Percentiles rank a stretch among this genome's conserved stretches.
Conservation (phyloP, 2,888 invertebrate species). For the Phytoseiulus persimilis region DNA sequence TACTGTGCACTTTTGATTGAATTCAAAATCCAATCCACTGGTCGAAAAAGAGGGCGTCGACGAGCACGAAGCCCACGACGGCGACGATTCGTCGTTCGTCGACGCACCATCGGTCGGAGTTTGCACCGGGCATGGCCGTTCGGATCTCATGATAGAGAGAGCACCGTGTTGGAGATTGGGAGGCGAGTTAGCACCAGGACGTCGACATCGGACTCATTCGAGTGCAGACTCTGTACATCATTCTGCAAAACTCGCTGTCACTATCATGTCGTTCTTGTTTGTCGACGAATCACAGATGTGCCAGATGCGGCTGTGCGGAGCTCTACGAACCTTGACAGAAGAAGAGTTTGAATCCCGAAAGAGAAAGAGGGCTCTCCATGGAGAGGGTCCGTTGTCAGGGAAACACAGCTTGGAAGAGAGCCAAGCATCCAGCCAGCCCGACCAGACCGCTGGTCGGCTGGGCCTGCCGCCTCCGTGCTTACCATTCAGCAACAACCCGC, state of each 20-base stretch:
- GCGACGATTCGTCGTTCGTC: conserved; percentile 35
- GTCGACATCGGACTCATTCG: background rate
- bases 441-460: background rate
- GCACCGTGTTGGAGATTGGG: background rate
- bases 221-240: background rate
- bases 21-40: conserved; percentile 44
- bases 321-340: background rate
- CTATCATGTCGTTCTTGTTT: background rate
- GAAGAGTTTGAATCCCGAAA: conserved; percentile 5
- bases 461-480: background rate
- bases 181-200: background rate
- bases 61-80: conserved; percentile 40
- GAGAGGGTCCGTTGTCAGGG: background rate
- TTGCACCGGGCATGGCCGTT: conserved; percentile 31
- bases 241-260: background rate
- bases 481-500: background rate
- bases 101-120: conserved; percentile 23
- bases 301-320: background rate
- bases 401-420: background rate
- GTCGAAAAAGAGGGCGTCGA: conserved; percentile 40
- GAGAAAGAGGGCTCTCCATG: background rate
- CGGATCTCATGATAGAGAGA: conserved; percentile 11
- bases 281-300: background rate
- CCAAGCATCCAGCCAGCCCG: background rate
- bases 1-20: conserved; percentile 43